phyloP scores from a whole-genome alignment of 1,140 invertebrate genomes.

The Solenopsis fugax region DNA sequence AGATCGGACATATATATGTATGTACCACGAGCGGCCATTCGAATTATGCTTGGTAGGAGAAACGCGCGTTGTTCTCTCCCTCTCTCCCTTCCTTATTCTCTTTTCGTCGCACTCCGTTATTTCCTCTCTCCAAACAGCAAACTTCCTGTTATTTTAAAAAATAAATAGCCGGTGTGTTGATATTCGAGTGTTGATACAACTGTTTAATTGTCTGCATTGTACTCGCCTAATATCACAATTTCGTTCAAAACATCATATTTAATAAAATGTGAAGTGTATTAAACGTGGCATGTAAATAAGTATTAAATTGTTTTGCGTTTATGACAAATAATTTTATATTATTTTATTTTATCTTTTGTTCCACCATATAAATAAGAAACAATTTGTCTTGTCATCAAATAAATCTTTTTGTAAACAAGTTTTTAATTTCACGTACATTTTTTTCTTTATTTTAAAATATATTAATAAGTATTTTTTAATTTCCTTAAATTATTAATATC shows the following conservation, averaged over 20 bases:
- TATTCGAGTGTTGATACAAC: neutral
- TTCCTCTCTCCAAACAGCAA: conserved; percentile 12
- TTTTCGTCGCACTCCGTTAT: conserved; percentile 3
- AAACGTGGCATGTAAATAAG: neutral
- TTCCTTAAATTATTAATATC: neutral
- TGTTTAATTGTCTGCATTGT: neutral
- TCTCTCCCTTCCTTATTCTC: neutral
- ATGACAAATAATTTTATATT: neutral
- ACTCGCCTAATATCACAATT: neutral
- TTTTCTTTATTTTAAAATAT: neutral
- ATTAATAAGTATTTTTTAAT: neutral
- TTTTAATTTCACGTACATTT: neutral
- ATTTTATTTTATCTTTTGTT: neutral
- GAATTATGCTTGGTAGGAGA: conserved; percentile 70
- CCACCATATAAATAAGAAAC: neutral
- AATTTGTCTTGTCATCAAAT: neutral
- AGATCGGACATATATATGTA: conserved; percentile 81
- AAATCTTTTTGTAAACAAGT: neutral
- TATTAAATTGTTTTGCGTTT: neutral
- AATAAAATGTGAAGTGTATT: neutral
- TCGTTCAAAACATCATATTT: conserved; percentile 5
- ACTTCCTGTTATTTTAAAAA: conserved; percentile 35
- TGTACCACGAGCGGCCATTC: conserved; percentile 71
- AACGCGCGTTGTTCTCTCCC: conserved; percentile 34
- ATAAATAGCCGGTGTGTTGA: neutral